phyloP scores from a whole-genome alignment of 2,113 vertebrate genomes.

The Vidua macroura region DNA sequence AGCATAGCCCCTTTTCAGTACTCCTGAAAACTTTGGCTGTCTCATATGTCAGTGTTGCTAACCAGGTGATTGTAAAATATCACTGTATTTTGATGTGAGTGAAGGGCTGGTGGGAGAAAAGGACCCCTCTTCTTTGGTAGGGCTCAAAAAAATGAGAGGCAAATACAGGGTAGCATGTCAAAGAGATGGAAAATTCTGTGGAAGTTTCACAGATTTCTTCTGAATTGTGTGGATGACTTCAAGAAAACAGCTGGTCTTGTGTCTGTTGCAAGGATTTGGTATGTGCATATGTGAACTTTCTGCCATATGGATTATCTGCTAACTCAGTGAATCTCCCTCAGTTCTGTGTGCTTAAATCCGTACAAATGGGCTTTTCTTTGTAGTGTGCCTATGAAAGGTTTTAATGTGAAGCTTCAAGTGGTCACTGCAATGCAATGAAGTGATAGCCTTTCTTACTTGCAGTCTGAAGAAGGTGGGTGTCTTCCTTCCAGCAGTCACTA shows the following conservation, averaged over 20 bases:
- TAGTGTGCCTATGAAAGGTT: not conserved
- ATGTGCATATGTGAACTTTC: not conserved
- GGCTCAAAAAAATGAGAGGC: not conserved
- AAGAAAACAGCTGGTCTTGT: not conserved
- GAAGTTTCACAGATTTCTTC: not conserved
- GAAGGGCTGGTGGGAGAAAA: not conserved
- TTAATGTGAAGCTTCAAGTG: not conserved
- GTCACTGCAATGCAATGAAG: not conserved
- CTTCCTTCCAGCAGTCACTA: not conserved
- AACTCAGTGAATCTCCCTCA: accelerated
- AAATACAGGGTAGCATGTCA: not conserved
- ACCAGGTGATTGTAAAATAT: not conserved
- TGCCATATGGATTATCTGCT: not conserved
- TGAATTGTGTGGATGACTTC: not conserved
- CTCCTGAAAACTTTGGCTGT: not conserved
- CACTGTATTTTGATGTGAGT: not conserved
- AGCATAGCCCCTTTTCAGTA: not conserved
- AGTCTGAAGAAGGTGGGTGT: not conserved
- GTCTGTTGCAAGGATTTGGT: not conserved
- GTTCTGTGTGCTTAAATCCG: not conserved
- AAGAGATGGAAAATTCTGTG: not conserved
- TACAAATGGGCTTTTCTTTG: not conserved
- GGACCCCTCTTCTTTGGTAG: not conserved
- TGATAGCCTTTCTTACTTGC: not conserved
- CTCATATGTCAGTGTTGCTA: not conserved